Base-by-base conservation (phyloP, 2,113 vertebrate genomes). In the Erinaceus europaeus region DNA sequence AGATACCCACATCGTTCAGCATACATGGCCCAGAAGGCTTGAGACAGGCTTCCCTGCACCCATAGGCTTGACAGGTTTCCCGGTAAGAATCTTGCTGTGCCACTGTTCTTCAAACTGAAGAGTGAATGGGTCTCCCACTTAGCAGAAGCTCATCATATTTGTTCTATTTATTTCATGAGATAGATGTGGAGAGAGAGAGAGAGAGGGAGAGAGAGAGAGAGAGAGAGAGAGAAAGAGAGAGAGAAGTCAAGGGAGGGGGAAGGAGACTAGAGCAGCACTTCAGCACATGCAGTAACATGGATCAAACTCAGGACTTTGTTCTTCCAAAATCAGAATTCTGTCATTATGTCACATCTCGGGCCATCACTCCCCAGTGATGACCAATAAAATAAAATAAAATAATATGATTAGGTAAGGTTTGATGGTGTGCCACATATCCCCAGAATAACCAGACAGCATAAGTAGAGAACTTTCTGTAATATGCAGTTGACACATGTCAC, bases 401-500 rank as follows among this genome's bases (percentile, higher is more conserved):
- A n/a, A 40, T 8, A 67, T 67, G 38, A 85, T 4, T 44, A 75
- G 69, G 18, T 53, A 50, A 79, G 32, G 57, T 46, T n/a, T 52
- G 3, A 53, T 42, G 20, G 34, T 74, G 42, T 17, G 17, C 29
- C 83, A 48, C 4, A 0, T 11, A 21, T 40, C 57, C 18, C 46
- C 34, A 57, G 7, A 61, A 62, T 11, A 53, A 10, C 7, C 55
- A 82, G 40, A 34, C 32, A 34, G 61, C 62, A 82, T 12, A n/a
- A 9, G 6, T 2, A 80, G 53, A 75, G 3, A 23, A 32, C 21
- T 6, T 69, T 89, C 62, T 61, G n/a, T 68, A 62, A 79, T 67
- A 48, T 85, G 44, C 32, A 55, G 40, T 59, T 92, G 77, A 76
- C 67, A 86, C 29, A 21, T 68, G 78, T 38, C 21, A 62, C 57